Conservation (phyloP, 92 coral and sea anemone genomes). For the Desmophyllum pertusum region DNA sequence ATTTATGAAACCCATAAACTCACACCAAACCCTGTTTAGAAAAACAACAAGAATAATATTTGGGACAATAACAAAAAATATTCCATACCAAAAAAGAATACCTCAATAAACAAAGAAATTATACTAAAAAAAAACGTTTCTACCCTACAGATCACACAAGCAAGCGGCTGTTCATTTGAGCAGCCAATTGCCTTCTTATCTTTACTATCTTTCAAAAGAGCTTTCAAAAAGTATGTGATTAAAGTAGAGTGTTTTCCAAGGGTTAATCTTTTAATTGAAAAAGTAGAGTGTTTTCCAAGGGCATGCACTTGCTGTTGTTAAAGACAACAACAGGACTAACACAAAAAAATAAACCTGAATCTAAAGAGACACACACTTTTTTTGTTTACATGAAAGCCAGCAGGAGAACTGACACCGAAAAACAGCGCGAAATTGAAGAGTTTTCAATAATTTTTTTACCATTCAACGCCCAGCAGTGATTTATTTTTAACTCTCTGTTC, state of each 20-base stretch:
- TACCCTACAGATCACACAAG: neutral
- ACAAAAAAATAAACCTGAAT: neutral
- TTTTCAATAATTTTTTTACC: too few species aligned
- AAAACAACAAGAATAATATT: neutral
- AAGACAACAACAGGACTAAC: neutral
- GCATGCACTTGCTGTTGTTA: neutral
- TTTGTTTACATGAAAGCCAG: constrained; percentile 1
- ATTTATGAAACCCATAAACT: neutral
- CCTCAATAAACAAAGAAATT: neutral
- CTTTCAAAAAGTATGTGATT: neutral
- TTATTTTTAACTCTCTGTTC: neutral
- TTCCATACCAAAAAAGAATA: neutral
- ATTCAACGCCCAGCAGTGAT: neutral
- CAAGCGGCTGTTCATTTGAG: neutral
- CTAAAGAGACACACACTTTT: neutral
- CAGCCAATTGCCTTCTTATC: neutral
- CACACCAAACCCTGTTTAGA: neutral
- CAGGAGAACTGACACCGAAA: neutral
- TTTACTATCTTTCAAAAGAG: neutral
- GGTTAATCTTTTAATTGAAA: neutral
- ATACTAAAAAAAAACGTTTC: neutral
- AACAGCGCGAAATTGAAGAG: neutral
- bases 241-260: constrained; percentile 13
- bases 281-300: constrained; percentile 12
- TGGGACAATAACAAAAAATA: neutral